Base-by-base conservation (phyloP, 1,140 invertebrate genomes). In the Eumeta japonica region DNA sequence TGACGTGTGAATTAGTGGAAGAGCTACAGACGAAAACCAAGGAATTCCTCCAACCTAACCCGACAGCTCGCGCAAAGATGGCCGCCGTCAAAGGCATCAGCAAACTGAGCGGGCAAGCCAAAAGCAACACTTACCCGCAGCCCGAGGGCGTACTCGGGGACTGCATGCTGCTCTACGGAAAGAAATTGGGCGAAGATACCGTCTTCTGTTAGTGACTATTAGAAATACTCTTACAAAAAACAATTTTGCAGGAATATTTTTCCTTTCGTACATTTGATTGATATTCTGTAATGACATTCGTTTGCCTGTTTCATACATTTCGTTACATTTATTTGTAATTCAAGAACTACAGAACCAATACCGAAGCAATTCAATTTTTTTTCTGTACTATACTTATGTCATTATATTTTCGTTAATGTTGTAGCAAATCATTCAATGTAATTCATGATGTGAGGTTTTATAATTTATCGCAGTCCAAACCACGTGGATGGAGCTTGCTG, bases 11-110 rank as follows among this genome's bases (percentile, higher is more conserved):
- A 66, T 75, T 98, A 49, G 93, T 98, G 2, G 94, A 97, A 66
- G 95, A 98, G 62, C 65, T 98, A 38, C 92, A 97, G 64, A 68
- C 87, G 43, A 97, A 97, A 80, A 98, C 97, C 14, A 97, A 98
- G 81, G 97, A 99, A 78, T 98, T 93, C 74, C 83, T 99, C 20
- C 97, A 99, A 63, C 97, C 97, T 29, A 99, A 99, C 82, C 97
- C 97, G 33, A 93, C 90, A 16, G 92, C 91, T 2, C 77, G 92
- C 36, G 92, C 92, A 3, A 95, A 95, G 75, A 95, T 95, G 92
- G 91, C 91, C 1, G 92, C 92, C 31, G 90, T 94, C 4, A 93
- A 94, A 74, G 89, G 89, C 17, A 92, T 92, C 45, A 90, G 87
- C 46, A 92, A 92, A 73, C 75, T 92, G 32, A 90, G 88, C 56